Conservation (phyloP, 2,797 vertebrate genomes). For the Pseudomugil gertrudae region DNA sequence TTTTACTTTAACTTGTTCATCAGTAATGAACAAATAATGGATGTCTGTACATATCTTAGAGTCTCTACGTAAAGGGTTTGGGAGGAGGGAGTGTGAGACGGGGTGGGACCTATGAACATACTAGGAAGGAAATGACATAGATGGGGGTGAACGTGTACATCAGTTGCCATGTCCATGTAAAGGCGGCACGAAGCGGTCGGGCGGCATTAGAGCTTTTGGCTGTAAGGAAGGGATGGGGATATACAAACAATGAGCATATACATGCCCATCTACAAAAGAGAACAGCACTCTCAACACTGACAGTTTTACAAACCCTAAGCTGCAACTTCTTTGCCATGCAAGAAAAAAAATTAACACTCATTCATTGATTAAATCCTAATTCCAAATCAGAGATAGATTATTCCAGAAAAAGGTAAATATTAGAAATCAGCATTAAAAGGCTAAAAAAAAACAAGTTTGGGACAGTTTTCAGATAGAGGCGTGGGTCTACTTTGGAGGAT, state of each 20-base stretch:
- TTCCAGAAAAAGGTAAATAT: slow-evolving; percentile 77
- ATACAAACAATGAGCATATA: slow-evolving; percentile 99
- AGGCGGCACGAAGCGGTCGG: slow-evolving; percentile 99
- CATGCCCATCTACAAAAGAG: slow-evolving; percentile 97
- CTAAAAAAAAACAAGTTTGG: slow-evolving; percentile 63
- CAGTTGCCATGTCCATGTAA: slow-evolving; percentile 99
- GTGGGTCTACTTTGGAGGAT: slow-evolving; percentile 59
- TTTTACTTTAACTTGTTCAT: slow-evolving; percentile 64
- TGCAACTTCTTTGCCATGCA: slow-evolving; percentile 99
- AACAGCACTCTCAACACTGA: slow-evolving; percentile 99
- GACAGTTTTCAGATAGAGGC: slow-evolving; percentile 55
- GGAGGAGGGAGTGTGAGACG: slow-evolving; percentile 76
- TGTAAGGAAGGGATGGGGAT: slow-evolving; percentile 99
- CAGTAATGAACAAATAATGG: slow-evolving; percentile 83
- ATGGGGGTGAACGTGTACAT: slow-evolving; percentile 95
- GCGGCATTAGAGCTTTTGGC: slow-evolving; percentile 99
- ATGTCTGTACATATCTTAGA: slow-evolving; percentile 91
- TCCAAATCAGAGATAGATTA: slow-evolving; percentile 68
- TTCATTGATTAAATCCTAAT: slow-evolving; percentile 78
- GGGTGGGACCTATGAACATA: slow-evolving; percentile 91
- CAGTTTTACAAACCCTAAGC: slow-evolving; percentile 99
- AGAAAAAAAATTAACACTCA: slow-evolving; percentile 74
- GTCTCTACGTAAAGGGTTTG: slow-evolving; percentile 84
- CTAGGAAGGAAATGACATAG: slow-evolving; percentile 98
- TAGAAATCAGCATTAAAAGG: slow-evolving; percentile 56